phyloP scores from a whole-genome alignment of 2,113 vertebrate species.

The Myotis lucifugus region DNA sequence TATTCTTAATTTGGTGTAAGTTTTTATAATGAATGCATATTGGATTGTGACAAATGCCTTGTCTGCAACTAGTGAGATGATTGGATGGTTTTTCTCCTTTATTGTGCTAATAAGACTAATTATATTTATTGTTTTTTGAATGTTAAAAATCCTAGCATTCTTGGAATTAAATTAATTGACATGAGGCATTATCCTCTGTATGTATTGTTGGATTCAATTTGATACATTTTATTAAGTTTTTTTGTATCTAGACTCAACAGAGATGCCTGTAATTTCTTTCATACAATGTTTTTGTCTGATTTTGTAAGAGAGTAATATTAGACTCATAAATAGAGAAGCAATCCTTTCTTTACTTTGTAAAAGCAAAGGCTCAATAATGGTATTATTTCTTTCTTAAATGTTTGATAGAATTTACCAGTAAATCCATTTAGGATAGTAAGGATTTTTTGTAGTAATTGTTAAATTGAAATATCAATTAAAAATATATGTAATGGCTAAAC shows the following conservation, averaged over 20 bases:
- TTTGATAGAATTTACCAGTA: not conserved
- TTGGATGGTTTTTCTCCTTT: not conserved
- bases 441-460: not conserved
- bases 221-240: constrained; percentile 2
- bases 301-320: not conserved
- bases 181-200: not conserved
- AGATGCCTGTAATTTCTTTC: not conserved
- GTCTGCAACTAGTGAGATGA: not conserved
- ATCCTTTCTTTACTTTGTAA: not conserved
- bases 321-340: not conserved
- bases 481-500: not conserved
- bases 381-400: not conserved
- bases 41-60: not conserved
- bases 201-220: not conserved
- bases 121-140: not conserved
- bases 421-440: not conserved
- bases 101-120: not conserved
- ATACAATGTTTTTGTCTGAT: not conserved
- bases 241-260: not conserved
- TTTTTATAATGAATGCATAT: not conserved
- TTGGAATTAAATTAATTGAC: not conserved
- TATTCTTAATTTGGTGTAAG: not conserved
- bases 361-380: not conserved
- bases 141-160: not conserved
- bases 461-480: not conserved